These are phyloP conservation scores for Cosmia trapezina DNA, from an alignment of 2,888 invertebrate species.

Conservation along the genomic window DNA sequence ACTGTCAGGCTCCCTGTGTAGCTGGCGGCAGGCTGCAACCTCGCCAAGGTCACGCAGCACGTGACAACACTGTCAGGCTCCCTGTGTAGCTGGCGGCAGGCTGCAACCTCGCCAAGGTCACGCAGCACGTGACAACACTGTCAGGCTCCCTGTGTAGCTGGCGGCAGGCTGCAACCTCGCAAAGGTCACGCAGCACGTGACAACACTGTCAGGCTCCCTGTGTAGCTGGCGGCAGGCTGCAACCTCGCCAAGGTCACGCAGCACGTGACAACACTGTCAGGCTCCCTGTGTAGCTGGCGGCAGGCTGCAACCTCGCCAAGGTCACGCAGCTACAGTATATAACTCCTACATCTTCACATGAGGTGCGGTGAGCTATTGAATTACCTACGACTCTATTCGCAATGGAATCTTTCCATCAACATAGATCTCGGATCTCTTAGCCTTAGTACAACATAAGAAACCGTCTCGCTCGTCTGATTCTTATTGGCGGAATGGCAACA, in stretches of 20 bases:
- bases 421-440: background rate
- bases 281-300: background rate
- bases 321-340: background rate
- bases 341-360: background rate
- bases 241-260: no score
- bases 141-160: no score
- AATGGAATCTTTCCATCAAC: background rate
- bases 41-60: no score
- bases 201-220: background rate
- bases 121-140: no score
- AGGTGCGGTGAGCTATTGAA: background rate
- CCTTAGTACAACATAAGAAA: constrained; percentile 29
- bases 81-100: no score
- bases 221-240: no score
- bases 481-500: background rate
- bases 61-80: no score
- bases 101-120: no score
- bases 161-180: no score
- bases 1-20: no score
- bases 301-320: constrained; percentile 1
- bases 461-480: constrained; percentile 17
- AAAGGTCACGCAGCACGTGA: background rate
- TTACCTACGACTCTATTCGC: background rate
- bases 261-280: no score
- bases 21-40: no score